Evolutionary conservation across 2,888 invertebrate genomes (phyloP).

Genomic region (Bembecia ichneumoniformis): DNA sequence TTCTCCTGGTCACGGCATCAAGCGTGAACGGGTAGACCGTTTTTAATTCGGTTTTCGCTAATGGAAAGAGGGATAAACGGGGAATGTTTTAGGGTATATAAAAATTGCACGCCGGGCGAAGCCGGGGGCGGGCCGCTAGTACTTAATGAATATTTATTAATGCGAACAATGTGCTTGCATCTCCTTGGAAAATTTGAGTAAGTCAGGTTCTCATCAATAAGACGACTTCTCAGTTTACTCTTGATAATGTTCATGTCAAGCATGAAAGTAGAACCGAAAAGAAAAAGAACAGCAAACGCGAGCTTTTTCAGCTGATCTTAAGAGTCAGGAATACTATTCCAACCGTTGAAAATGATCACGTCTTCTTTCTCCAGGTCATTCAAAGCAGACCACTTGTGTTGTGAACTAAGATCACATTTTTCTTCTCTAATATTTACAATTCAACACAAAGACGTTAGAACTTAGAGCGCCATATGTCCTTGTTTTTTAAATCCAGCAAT

Average conservation of each 20-base stretch:
- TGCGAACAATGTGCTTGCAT: neutral
- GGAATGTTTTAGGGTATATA: too few relatives aligned
- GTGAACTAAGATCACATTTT: conserved; percentile 3
- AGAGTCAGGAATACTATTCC: too few relatives aligned
- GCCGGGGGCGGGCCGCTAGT: too few relatives aligned
- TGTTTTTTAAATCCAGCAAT: conserved; percentile 22
- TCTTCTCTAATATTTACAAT: conserved; percentile 21
- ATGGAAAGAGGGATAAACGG: too few relatives aligned
- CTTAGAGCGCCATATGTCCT: conserved; percentile 15
- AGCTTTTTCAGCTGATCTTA: conserved; percentile 3
- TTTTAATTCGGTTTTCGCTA: too few relatives aligned
- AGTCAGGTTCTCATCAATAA: neutral
- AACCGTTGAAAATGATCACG: conserved; percentile 9
- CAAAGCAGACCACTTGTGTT: conserved; percentile 9
- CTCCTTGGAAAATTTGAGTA: neutral
- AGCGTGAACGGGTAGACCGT: too few relatives aligned
- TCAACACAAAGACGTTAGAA: conserved; percentile 7
- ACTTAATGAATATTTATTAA: too few relatives aligned
- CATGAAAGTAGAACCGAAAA: too few relatives aligned
- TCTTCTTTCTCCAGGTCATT: conserved; percentile 10
- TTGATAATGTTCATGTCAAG: too few relatives aligned
- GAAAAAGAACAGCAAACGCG: neutral
- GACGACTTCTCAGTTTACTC: neutral
- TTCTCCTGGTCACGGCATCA: too few relatives aligned
- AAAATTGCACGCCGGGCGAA: too few relatives aligned